Conservation (phyloP, 2,888 invertebrate species). For the Epistrophe eligans region DNA sequence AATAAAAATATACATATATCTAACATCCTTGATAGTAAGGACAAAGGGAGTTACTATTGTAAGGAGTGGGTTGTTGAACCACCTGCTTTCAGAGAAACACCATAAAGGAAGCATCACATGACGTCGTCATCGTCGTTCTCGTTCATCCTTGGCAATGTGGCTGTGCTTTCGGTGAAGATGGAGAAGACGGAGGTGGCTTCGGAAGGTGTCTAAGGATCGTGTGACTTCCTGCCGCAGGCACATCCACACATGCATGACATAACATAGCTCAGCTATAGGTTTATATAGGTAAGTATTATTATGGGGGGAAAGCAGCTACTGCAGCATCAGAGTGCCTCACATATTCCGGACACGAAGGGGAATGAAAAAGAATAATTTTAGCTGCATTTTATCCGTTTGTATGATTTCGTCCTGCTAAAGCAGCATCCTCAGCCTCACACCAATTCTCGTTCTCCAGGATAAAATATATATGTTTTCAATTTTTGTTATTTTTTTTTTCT, state of each 20-base stretch:
- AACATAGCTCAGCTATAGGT: constrained; percentile 14
- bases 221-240: constrained; percentile 76
- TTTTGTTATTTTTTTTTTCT: constrained; percentile 21
- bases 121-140: not conserved
- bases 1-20: not conserved
- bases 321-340: constrained; percentile 20
- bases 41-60: constrained; percentile 12
- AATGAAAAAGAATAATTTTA: constrained; percentile 74
- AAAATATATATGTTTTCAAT: constrained; percentile 32
- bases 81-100: constrained; percentile 28
- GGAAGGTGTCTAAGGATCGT: constrained; percentile 75
- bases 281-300: not conserved
- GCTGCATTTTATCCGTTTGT: constrained; percentile 67
- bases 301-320: not conserved
- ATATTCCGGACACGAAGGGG: constrained; percentile 71
- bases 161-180: not conserved
- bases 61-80: constrained; percentile 2
- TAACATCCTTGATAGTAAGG: constrained; percentile 1
- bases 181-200: constrained; percentile 23
- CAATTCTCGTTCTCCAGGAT: not conserved
- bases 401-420: constrained; percentile 58
- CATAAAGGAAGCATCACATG: constrained; percentile 51
- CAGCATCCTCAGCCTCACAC: not conserved
- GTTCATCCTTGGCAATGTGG: constrained; percentile 40
- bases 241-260: constrained; percentile 58